These are phyloP conservation scores for Selene dorsalis DNA, from an alignment of 2,797 vertebrate genomes.

Conservation along the genomic window DNA sequence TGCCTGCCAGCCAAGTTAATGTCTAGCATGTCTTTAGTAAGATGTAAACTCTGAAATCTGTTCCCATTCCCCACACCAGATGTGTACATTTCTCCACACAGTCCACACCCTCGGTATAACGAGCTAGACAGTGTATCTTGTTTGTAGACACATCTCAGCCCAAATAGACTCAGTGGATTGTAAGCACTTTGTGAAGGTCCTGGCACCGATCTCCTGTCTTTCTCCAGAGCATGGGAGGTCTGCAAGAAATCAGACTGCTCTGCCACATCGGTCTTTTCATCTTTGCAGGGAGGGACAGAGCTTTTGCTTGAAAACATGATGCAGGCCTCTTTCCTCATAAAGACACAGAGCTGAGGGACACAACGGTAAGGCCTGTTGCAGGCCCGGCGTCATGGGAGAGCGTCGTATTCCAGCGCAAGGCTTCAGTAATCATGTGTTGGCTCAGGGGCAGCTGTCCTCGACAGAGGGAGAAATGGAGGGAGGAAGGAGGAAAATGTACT, in stretches of 20 bases:
- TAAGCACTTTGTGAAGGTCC: slow-evolving; percentile 65
- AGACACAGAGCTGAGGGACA: slow-evolving; percentile 59
- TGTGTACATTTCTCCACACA: slow-evolving; percentile 74
- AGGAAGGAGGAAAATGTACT: slow-evolving; percentile 76
- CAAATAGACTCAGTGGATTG: slow-evolving; percentile 78
- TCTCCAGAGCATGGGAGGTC: slow-evolving; percentile 72
- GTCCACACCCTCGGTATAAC: slow-evolving; percentile 81
- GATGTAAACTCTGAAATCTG: slow-evolving; percentile 76
- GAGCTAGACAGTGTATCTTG: slow-evolving; percentile 71
- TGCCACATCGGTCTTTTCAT: slow-evolving; percentile 66
- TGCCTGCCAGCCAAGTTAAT: slow-evolving; percentile 67
- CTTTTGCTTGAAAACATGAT: slow-evolving; percentile 67
- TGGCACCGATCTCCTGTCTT: slow-evolving; percentile 77
- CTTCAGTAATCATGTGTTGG: slow-evolving; percentile 78
- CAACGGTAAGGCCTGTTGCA: slow-evolving; percentile 52
- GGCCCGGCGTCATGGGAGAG: slow-evolving; percentile 63
- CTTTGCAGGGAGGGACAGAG: slow-evolving; percentile 46
- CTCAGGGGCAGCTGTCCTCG: slow-evolving; percentile 70
- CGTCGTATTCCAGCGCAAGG: slow-evolving; percentile 66
- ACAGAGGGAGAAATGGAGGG: slow-evolving; percentile 59
- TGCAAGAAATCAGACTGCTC: slow-evolving; percentile 64
- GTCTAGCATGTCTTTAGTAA: slow-evolving; percentile 70
- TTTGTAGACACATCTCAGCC: slow-evolving; percentile 78
- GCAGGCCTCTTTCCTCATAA: slow-evolving; percentile 50
- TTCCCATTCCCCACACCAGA: slow-evolving; percentile 76